Evolutionary conservation across 2,797 vertebrate species (phyloP), one percentile per base, ranked within the genome.

Genomic region (Urosaurus nigricauda): DNA sequence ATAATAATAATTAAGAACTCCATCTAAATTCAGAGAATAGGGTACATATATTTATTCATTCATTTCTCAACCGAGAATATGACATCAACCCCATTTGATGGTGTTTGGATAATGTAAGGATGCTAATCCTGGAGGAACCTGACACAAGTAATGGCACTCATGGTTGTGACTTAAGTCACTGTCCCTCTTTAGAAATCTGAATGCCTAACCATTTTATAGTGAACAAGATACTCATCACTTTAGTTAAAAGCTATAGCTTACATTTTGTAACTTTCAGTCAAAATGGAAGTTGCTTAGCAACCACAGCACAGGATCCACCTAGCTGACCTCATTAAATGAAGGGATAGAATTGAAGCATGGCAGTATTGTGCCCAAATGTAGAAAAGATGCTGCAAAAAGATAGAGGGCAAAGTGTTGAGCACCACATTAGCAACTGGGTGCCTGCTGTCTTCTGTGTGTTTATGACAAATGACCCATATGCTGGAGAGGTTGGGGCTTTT

Each of bases 261-360:
- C 68, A 79, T 79, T 79, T n/a, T 86, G 75, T 24, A 68, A 74
- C 85, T 51, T 86, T 43, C 75, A 79, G 43, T 86, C 60, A 35
- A 65, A 79, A 53, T 35, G 32, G 21, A 35, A 21, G 74, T 79
- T 68, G 85, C 85, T 79, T 86, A 51, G 75, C 85, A 86, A 79
- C 85, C 32, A 86, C 40, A 51, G 19, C 12, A 68, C 58, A 51
- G 14, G 43, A 79, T 68, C 40, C 43, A 47, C 65, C 43, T 70
- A 68, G 21, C 43, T 79, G 75, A 79, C 85, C 83, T 58, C n/a
- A 29, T 74, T 85, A 74, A 70, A 79, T 53, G 85, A 11, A 70
- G 21, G 17, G 60, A 19, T n/a, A 86, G 43, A 40, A 47, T 32
- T 68, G 77, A 68, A 37, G 32, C 13, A 1, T 79, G 58, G 47